Conservation (phyloP, 2,113 vertebrate species). For the Anarhynchus alexandrinus region DNA sequence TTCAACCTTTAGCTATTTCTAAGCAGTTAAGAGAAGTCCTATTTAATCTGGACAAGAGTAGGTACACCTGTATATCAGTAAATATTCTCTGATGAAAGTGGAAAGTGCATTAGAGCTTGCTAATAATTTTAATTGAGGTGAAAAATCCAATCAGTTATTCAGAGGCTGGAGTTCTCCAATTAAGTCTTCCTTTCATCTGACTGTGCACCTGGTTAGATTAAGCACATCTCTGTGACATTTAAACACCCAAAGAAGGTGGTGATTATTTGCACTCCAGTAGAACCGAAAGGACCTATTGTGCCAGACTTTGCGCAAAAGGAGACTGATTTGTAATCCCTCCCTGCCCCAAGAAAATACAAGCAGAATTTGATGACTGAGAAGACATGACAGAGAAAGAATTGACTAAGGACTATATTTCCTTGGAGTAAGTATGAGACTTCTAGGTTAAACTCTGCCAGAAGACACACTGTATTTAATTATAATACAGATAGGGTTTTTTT, state of each 20-base stretch:
- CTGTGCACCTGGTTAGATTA: not conserved
- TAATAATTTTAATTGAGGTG: slow-evolving; percentile 23
- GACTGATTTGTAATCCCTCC: not conserved
- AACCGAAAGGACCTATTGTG: slow-evolving; percentile 6
- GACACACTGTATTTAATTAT: not conserved
- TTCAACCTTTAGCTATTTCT: not conserved
- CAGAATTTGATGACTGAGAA: not conserved
- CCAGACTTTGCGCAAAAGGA: not conserved
- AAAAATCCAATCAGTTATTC: slow-evolving; percentile 24
- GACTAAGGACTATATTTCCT: not conserved
- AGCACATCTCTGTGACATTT: not conserved
- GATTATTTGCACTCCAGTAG: slow-evolving; percentile 8
- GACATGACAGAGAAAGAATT: not conserved
- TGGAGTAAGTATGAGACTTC: not conserved
- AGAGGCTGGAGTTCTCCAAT: not conserved
- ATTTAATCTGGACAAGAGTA: not conserved
- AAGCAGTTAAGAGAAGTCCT: not conserved
- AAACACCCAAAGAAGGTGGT: not conserved
- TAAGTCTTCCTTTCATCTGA: slow-evolving; percentile 2
- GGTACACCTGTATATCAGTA: not conserved
- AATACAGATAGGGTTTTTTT: not conserved
- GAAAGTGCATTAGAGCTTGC: not conserved
- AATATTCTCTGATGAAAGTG: not conserved
- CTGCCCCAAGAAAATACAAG: not conserved
- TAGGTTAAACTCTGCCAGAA: not conserved